These are phyloP conservation scores for Tachystola acroxantha DNA, from an alignment of 2,888 invertebrate genomes.

Conservation along the genomic window DNA sequence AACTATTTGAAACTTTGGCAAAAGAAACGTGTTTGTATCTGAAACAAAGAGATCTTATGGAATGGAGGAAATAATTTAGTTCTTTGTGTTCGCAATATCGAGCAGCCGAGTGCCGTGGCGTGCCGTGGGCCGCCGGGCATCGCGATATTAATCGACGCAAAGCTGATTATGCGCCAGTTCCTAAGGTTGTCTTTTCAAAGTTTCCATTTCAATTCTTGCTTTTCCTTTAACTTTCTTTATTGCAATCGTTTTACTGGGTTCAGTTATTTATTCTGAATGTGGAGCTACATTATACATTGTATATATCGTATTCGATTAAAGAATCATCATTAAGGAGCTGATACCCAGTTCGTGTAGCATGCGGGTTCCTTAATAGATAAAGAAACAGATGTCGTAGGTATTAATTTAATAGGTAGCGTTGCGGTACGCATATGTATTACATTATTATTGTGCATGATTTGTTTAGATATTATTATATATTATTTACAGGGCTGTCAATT, in stretches of 20 bases:
- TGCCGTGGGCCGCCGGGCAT: slow-evolving; percentile 42
- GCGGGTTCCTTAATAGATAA: no score
- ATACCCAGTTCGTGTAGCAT: no score
- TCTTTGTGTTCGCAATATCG: slow-evolving; percentile 68
- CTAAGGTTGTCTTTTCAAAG: slow-evolving; percentile 45
- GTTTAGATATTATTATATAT: no score
- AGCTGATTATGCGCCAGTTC: slow-evolving; percentile 68
- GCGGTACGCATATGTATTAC: no score
- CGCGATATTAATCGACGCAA: slow-evolving; percentile 71
- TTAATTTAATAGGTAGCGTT: no score
- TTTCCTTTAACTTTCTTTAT: neutral
- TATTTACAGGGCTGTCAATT: no score
- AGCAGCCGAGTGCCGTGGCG: slow-evolving; percentile 28
- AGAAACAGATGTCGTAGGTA: no score
- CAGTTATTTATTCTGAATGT: no score
- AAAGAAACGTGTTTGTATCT: slow-evolving; percentile 40
- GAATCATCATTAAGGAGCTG: no score
- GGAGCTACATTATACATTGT: no score
- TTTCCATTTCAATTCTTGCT: slow-evolving; percentile 37
- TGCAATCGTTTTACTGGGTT: slow-evolving; percentile 6
- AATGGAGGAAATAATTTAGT: slow-evolving; percentile 70
- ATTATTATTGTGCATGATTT: no score
- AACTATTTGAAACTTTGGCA: slow-evolving; percentile 16
- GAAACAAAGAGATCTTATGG: slow-evolving; percentile 60
- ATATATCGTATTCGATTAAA: no score